Base-by-base conservation (phyloP, 2,888 invertebrate genomes). In the Drosophila stalkeri region DNA sequence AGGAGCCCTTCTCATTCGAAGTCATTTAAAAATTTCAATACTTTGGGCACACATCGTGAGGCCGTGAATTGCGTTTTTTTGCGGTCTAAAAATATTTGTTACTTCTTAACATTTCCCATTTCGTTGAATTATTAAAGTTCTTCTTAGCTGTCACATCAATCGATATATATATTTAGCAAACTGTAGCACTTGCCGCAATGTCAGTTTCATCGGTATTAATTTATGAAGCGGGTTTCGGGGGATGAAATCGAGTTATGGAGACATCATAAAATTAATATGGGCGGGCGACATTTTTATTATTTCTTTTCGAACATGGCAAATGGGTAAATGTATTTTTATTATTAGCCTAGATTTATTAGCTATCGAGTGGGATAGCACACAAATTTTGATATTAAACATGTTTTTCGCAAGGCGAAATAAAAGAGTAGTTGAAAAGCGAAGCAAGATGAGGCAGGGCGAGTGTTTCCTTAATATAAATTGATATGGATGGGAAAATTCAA, bases 21-120 rank as follows among this genome's bases (percentile, higher is more conserved):
- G 51, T 20, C 57, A 66, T 63, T 72, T 57, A 41, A 49, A 66
- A 81, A 64, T 77, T 81, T 72, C 82, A 68, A 81, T 81, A 65
- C 62, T 65, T 66, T 64, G 67, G 64, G 65, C 46, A 64, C 66
- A 62, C 66, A 63, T 72, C 63, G 59, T 65, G 60, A 16, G 64
- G 11, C 46, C 41, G 18, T 20, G 35, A 54, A 16, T 23, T 47
- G 43, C n/a, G 6, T 39, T 39, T 16, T 39, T 39, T 39, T 61
- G 33, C 51, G 43, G 18, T 46, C 59, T 70, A 49, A 69, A 78
- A 78, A 46, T 77, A 66, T 79, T 74, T 74, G 65, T 61, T 61
- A 56, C 6, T 39, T 44, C 54, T 18, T 39, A 57, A 47, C 46
- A 41, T 23, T 18, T 33, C 33, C 14, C 14, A 66, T 56, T 20